These are phyloP conservation scores for Eremophila alpestris DNA, from an alignment of 2,797 vertebrate species.

Conservation along the genomic window DNA sequence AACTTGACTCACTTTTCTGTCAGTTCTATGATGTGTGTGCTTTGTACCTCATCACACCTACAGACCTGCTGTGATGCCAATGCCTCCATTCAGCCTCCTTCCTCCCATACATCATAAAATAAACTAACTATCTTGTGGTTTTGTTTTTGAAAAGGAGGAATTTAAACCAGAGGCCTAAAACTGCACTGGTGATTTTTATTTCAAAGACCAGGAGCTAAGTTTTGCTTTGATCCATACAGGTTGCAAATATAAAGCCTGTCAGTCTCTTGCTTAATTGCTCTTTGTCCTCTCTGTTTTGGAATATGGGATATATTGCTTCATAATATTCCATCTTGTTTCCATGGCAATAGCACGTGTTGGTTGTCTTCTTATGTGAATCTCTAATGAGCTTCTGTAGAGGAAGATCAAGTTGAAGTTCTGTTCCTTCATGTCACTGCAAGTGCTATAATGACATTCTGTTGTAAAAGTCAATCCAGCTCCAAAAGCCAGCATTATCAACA, in stretches of 20 bases:
- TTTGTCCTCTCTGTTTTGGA: conserved; percentile 43
- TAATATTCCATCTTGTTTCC: conserved; percentile 60
- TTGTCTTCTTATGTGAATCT: conserved; percentile 57
- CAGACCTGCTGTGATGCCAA: conserved; percentile 8
- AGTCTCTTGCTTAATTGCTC: conserved; percentile 10
- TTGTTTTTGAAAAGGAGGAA: background rate
- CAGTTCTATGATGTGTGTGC: background rate
- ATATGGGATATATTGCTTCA: conserved; percentile 20
- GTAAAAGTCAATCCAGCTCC: conserved; percentile 25
- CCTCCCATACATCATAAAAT: background rate
- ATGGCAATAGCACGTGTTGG: conserved; percentile 61
- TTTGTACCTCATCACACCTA: conserved; percentile 22
- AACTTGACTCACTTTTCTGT: background rate
- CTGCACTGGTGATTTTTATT: background rate
- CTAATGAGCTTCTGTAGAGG: conserved; percentile 53
- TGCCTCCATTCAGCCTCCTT: background rate
- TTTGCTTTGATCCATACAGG: background rate
- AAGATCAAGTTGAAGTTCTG: conserved; percentile 52
- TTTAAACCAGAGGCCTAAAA: background rate
- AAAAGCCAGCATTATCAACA: background rate
- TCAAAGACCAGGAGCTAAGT: background rate
- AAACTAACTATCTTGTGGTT: background rate
- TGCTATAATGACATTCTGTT: conserved; percentile 17
- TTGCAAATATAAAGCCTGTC: conserved; percentile 23
- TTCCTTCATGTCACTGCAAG: conserved; percentile 45